Base-by-base conservation (phyloP, 2,113 vertebrate genomes). In the Phoxinus phoxinus region DNA sequence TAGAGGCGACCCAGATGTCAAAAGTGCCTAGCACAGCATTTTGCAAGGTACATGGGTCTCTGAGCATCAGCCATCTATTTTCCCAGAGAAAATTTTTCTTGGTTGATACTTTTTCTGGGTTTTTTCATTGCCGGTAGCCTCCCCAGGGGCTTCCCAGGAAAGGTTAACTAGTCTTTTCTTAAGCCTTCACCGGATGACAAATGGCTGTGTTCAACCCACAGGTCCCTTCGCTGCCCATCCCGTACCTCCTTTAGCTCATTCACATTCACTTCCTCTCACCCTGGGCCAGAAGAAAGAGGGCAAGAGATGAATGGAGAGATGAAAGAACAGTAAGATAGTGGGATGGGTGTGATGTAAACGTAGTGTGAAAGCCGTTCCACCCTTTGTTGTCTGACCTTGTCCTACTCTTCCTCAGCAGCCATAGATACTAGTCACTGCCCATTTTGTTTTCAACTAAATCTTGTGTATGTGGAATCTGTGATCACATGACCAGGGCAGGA, bases 81-180 rank as follows among this genome's bases (percentile, higher is more conserved):
- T 88, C 82, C 86, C 80, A 35, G 12, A 21, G 83, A 85, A 86
- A 59, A 69, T 88, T 86, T 85, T 91, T 87, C 85, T 88, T 80
- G 85, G 59, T 87, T 63, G 79, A 86, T 89, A 59, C 80, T 72
- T 86, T 85, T 58, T 65, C 71, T 83, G 32, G 48, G 46, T 81
- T 82, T 69, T 73, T 87, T 63, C 63, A 25, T 53, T 44, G 78
- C 76, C 73, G 53, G 63, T 76, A 86, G 75, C 83, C 82, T 89
- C 88, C 87, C 87, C 17, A 37, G 76, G 89, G 89, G 83, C 65
- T 86, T 88, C 76, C 80, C 87, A 74, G 85, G 87, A 89, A 91
- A 88, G 88, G 88, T 91, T 91, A 91, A 89, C 90, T 89, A 91
- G 88, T 89, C 86, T 88, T 89, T 90, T 88, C 89, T 90, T 88